These are phyloP conservation scores for Cyrtorhinus lividipennis DNA, from an alignment of 1,140 invertebrate species.

Conservation along the genomic window DNA sequence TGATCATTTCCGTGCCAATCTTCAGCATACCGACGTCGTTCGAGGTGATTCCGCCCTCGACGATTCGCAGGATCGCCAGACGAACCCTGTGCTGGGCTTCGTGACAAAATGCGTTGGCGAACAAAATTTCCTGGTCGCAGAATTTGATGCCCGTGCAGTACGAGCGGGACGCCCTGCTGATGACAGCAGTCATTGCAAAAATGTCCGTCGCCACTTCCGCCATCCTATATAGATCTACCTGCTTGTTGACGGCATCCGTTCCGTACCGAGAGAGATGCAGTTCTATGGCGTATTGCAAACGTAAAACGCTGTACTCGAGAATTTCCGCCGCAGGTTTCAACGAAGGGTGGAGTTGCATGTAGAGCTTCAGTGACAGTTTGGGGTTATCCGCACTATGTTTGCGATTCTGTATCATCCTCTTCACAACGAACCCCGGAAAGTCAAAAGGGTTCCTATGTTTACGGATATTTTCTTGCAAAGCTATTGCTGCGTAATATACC, in stretches of 20 bases:
- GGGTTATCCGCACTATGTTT: too few relatives aligned
- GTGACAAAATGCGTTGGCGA: slow-evolving; percentile 5
- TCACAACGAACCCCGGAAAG: too few relatives aligned
- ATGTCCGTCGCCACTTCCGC: slow-evolving; percentile 60
- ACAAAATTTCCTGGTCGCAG: slow-evolving; percentile 10
- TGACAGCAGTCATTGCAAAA: slow-evolving; percentile 57
- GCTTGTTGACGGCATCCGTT: slow-evolving; percentile 42
- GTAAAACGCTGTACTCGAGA: slow-evolving; percentile 42
- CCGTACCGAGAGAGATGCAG: slow-evolving; percentile 40
- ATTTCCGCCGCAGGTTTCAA: slow-evolving; percentile 31
- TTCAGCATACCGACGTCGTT: slow-evolving; percentile 1
- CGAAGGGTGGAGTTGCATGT: slow-evolving; percentile 41
- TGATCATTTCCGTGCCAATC: background rate
- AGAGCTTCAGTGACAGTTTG: too few relatives aligned
- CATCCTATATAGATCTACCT: slow-evolving; percentile 56
- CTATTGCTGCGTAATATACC: background rate
- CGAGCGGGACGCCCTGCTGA: slow-evolving; percentile 59
- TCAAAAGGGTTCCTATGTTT: too few relatives aligned
- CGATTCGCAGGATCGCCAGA: background rate
- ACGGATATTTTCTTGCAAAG: too few relatives aligned
- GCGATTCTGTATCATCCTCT: too few relatives aligned
- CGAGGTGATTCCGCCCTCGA: background rate
- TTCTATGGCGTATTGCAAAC: slow-evolving; percentile 40
- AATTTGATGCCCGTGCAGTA: slow-evolving; percentile 48
- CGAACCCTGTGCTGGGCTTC: background rate